Base-by-base conservation (phyloP, 2,113 vertebrate genomes). In the Tangachromis dhanisi region DNA sequence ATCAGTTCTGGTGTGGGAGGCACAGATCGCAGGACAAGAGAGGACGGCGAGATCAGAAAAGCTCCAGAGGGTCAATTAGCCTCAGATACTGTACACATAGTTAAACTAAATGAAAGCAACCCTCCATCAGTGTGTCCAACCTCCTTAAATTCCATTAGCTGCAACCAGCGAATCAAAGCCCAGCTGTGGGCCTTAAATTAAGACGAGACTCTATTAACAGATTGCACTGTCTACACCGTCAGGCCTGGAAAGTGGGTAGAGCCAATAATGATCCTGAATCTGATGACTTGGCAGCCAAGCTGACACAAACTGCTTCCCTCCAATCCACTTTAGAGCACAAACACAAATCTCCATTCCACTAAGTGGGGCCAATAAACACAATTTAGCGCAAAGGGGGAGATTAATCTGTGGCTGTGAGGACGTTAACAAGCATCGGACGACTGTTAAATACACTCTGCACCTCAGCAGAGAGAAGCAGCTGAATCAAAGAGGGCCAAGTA, bases 291-390 rank as follows among this genome's bases (percentile, higher is more conserved):
- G 73, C 73, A 78, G 73, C 51, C 45, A 51, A 33, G 16, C 17
- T 78, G 73, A 51, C 45, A 78, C 73, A 78, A 78, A 78, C 45
- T 78, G 16, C 45, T 78, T 51, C 45, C 73, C 45, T 66, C 66
- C 53, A 38, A 85, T 78, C 63, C 83, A 82, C 42, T 83, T 71
- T 16, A 57, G 45, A 13, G 71, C 82, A 24, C 6, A 19, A 45
- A 83, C 80, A 88, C 66, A 83, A 66, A 79, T 63, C 40, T 79
- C 73, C 21, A 79, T 81, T 80, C 21, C 47, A 42, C 35, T 87
- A 89, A 91, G 87, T 73, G n/a, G 38, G 9, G 21, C 80, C 86
- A 87, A 88, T 92, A 88, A 90, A 88, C 47, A 79, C 80, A 87
- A 55, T 79, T 40, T 26, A 29, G 45, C 6, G 31, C 14, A 78